A percentile compares a stretch with the other conserved stretches of the same genome.
Conservation (phyloP, 2,113 vertebrate genomes). For the Microtus richardsoni region DNA sequence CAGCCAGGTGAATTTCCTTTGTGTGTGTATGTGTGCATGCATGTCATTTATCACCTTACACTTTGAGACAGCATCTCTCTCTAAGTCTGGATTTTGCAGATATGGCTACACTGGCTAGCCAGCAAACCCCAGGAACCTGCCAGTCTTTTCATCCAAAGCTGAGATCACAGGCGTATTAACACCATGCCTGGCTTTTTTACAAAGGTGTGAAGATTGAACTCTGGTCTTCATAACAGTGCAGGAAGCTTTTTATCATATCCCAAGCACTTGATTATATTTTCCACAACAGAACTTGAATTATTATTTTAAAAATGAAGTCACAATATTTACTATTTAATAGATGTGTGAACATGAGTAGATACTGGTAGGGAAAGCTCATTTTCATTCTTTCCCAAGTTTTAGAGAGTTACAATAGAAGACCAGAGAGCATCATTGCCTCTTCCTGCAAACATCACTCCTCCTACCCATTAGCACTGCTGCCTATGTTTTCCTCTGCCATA, state of each 20-base stretch:
- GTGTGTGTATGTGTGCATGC: neutral
- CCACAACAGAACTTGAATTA: neutral
- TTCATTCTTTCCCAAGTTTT: neutral
- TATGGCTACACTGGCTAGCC: neutral
- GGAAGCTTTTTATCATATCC: neutral
- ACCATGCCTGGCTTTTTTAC: neutral
- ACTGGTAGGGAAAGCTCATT: neutral
- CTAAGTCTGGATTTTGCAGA: neutral
- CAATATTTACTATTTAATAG: neutral
- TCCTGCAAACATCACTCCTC: neutral
- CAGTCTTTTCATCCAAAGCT: neutral
- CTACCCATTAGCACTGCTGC: too few relatives aligned
- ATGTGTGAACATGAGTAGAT: neutral
- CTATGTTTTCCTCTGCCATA: neutral
- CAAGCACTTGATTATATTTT: neutral
- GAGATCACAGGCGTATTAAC: too few relatives aligned
- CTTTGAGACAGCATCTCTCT: neutral
- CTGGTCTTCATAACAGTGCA: neutral
- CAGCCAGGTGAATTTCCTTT: neutral
- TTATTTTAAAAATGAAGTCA: neutral
- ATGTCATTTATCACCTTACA: too few relatives aligned
- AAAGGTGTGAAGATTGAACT: neutral
- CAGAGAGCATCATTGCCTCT: rapidly evolving
- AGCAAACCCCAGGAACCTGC: neutral
- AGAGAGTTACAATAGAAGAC: neutral